A percentile compares a stretch with the other conserved stretches of the same genome.
Conservation (phyloP, 2,797 vertebrate species). For the Gobio occitaniae region DNA sequence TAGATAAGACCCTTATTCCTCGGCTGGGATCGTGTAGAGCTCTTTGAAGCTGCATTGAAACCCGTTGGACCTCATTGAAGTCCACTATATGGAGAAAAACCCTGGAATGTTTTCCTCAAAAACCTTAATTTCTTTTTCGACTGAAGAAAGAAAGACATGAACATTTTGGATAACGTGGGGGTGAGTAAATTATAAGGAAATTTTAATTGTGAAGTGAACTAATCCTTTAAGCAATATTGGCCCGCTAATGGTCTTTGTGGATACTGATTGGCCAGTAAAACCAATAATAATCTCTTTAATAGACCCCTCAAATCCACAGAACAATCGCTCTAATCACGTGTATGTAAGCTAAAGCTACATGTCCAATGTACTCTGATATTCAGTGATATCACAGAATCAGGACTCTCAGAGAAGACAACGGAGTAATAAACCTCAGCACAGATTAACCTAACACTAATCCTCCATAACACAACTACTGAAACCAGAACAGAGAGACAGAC, state of each 20-base stretch:
- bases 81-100: too few species aligned
- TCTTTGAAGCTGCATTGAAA: too few species aligned
- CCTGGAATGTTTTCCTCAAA: too few species aligned
- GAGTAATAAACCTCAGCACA: constrained; percentile 7
- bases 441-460: constrained; percentile 34
- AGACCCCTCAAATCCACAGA: neutral
- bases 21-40: too few species aligned
- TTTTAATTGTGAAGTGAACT: too few species aligned
- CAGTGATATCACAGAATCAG: neutral
- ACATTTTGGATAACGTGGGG: too few species aligned
- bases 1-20: too few species aligned
- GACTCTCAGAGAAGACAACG: neutral
- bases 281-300: neutral
- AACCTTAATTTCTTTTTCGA: too few species aligned
- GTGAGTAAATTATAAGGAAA: too few species aligned
- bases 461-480: neutral
- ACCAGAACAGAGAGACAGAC: neutral
- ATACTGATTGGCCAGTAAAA: neutral
- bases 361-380: neutral
- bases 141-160: too few species aligned
- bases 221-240: neutral
- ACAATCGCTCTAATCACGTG: neutral
- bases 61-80: too few species aligned
- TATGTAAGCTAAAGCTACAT: neutral
- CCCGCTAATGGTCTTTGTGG: neutral